These are phyloP conservation scores for Halichondria panicea DNA, from an alignment of 37 sponge, comb jelly and placozoan genomes.

Conservation along the genomic window DNA sequence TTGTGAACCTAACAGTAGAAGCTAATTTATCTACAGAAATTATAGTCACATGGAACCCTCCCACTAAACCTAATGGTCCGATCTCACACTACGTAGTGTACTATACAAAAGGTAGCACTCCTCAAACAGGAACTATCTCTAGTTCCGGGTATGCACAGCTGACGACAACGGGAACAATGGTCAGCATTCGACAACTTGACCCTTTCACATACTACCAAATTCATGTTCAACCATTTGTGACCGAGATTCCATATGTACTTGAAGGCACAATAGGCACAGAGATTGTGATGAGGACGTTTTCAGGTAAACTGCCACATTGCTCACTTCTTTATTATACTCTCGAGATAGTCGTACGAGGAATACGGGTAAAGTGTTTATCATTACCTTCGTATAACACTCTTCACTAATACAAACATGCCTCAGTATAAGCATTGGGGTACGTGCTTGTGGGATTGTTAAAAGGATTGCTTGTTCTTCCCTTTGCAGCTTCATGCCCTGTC, in stretches of 20 bases:
- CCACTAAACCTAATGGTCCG: conserved; percentile 2
- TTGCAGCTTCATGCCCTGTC: no score
- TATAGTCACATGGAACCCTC: conserved; percentile 12
- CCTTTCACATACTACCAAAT: conserved; percentile 23
- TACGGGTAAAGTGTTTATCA: no score
- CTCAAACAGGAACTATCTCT: background rate
- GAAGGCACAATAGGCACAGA: background rate
- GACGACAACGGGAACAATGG: background rate
- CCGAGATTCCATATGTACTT: background rate
- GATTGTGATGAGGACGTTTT: background rate
- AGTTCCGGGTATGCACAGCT: background rate
- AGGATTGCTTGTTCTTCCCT: no score
- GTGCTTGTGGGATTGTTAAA: no score
- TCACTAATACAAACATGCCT: no score
- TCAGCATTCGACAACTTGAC: background rate
- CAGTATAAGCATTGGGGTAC: no score
- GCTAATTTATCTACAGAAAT: background rate
- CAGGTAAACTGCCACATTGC: no score
- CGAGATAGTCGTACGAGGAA: no score
- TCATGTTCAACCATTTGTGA: conserved; percentile 12
- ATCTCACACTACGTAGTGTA: conserved; percentile 1
- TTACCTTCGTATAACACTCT: no score
- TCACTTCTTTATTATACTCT: no score
- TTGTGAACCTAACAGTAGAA: conserved; percentile 14
- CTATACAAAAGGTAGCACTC: background rate